phyloP scores from a whole-genome alignment of 2,113 vertebrate species.

The Pungitius pungitius region DNA sequence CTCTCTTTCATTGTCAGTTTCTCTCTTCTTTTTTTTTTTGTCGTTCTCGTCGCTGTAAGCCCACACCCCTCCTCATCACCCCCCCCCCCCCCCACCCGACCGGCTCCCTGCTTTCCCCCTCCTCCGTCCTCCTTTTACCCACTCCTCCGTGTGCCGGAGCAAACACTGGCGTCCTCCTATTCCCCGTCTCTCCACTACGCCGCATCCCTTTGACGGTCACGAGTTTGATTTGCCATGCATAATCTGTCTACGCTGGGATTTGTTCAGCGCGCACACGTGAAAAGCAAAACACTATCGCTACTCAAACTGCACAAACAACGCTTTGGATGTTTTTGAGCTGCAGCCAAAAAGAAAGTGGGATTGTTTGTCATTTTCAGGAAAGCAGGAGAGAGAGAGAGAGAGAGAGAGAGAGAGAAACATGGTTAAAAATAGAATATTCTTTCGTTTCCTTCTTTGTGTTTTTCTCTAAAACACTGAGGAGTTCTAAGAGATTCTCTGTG shows the following conservation, averaged over 20 bases:
- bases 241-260: conserved; percentile 51
- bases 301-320: conserved; percentile 15
- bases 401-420: conserved; percentile 6
- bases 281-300: conserved; percentile 35
- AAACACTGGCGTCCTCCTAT: conserved; percentile 29
- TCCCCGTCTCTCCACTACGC: background rate
- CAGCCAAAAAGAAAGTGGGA: conserved; percentile 11
- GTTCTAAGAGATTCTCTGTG: conserved; percentile 59
- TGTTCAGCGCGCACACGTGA: conserved; percentile 26
- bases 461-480: conserved; percentile 29
- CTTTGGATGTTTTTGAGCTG: conserved; percentile 12
- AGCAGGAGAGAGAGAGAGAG: background rate
- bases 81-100: no score
- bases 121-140: background rate
- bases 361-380: conserved; percentile 26
- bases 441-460: conserved; percentile 11
- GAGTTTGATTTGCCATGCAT: conserved; percentile 51
- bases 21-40: conserved; percentile 34
- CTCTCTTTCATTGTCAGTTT: conserved; percentile 56
- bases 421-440: conserved; percentile 44
- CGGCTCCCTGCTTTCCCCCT: conserved; percentile 8
- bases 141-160: conserved; percentile 22
- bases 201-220: conserved; percentile 34
- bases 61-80: conserved; percentile 37
- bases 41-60: conserved; percentile 9